Base-by-base conservation (phyloP, 2,888 invertebrate species). In the Gastracanthus pulcherrimus region DNA sequence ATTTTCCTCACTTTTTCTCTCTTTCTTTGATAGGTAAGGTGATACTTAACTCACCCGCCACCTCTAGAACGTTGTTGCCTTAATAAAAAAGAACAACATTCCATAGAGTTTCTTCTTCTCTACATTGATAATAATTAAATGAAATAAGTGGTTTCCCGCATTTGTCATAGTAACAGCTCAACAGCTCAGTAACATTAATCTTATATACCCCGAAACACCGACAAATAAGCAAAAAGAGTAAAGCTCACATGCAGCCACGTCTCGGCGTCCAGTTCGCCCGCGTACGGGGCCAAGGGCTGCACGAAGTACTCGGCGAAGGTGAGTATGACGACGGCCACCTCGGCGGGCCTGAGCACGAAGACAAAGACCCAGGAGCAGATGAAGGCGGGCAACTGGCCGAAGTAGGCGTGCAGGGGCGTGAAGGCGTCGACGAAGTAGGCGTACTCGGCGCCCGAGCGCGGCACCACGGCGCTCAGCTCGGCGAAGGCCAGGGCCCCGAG, bases 401-500 rank as follows among this genome's bases (percentile, higher is more conserved):
- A 95, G 91, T 94, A 96, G 84, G 91, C 93, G 87, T 96, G 95
- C 62, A 93, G 91, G 4, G 94, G 94, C 11, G 94, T 93, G 90
- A 95, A 96, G 0, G 96, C 95, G 89, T 95, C 95, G 89, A 95
- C 93, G 87, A 96, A 95, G 89, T 96, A 97, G 1, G 95, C 94
- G 89, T 97, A 97, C 91, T 97, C 96, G 1, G 96, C 96, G 2
- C 97, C 97, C 0, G 96, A 96, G 87, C 95, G 93, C 0, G 95
- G 95, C 4, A 97, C 94, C 0, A 96, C 95, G 0, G 96, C 95
- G 38, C 96, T 96, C 74, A 97, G 92, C 92, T 97, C 97, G 45
- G 96, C 96, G 88, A 96, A 97, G 1, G 95, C 95, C 81, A 97
- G 90, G 0, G 96, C 96, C 85, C 97, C 97, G 89, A 97, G 92